Evolutionary conservation across 2,797 vertebrate species (phyloP).

Genomic region (Platyrinchus mystaceus): DNA sequence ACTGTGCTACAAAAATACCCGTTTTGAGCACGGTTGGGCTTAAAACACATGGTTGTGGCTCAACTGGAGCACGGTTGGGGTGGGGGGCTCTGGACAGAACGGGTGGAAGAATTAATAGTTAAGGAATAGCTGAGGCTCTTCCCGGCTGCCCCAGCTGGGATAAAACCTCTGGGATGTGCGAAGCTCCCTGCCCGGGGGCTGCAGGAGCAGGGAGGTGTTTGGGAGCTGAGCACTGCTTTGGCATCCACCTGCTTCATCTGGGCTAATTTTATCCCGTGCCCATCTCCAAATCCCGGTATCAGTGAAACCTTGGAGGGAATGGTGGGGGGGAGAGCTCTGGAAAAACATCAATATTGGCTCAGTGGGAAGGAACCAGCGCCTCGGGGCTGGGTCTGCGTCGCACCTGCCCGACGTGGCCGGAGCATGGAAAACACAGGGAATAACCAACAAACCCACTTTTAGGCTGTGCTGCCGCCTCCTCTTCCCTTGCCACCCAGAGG

Average conservation of each 20-base stretch:
- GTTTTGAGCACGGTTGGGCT: constrained; percentile 38
- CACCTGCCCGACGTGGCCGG: background rate
- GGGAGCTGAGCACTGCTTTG: background rate
- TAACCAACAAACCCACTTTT: background rate
- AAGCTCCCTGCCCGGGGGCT: background rate
- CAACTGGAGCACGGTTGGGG: background rate
- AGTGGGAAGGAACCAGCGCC: background rate
- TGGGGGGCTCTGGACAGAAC: background rate
- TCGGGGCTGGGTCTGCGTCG: background rate
- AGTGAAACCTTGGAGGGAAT: background rate
- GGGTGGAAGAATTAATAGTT: background rate
- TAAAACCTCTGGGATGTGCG: background rate
- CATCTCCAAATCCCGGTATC: background rate
- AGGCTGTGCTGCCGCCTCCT: background rate
- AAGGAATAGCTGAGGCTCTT: background rate
- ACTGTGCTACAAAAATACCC: constrained; percentile 68
- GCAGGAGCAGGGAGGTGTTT: background rate
- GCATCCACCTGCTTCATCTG: constrained; percentile 8
- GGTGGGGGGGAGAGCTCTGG: fast-evolving
- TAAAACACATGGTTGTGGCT: constrained; percentile 51
- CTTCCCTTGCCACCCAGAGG: background rate
- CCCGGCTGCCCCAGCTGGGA: background rate
- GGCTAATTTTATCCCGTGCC: background rate
- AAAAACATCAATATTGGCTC: background rate
- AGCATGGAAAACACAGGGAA: background rate